Evolutionary conservation across 2,888 invertebrate species (phyloP).

Genomic region (Hirtodrosophila histrioides): DNA sequence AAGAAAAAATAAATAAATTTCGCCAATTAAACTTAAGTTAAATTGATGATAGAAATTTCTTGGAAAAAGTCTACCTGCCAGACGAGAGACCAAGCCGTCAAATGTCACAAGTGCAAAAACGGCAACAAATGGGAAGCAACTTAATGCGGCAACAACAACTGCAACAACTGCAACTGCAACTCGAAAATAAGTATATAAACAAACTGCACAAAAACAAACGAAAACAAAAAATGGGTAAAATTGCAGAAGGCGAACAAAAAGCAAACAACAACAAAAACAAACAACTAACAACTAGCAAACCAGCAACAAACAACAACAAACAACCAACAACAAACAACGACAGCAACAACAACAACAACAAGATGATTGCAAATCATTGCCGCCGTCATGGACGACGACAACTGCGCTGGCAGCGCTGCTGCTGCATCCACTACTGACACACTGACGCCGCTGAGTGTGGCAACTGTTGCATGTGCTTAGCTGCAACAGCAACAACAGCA

Average conservation of each 20-base stretch:
- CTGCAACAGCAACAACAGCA: neutral
- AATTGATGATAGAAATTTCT: constrained; percentile 69
- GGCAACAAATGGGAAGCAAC: constrained; percentile 58
- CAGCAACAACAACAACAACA: constrained; percentile 25
- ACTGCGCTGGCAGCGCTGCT: constrained; percentile 13
- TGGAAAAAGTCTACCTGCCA: constrained; percentile 58
- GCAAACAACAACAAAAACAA: constrained; percentile 13
- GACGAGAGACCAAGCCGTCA: constrained; percentile 29
- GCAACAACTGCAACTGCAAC: constrained; percentile 6
- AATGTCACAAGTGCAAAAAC: constrained; percentile 51
- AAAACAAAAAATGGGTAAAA: constrained; percentile 36
- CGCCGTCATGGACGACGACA: constrained; percentile 49
- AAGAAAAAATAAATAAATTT: constrained; percentile 47
- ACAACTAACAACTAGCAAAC: constrained; percentile 4
- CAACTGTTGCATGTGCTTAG: constrained; percentile 40
- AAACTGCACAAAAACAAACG: constrained; percentile 19
- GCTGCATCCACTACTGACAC: constrained; percentile 52
- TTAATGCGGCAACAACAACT: constrained; percentile 31
- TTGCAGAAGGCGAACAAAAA: constrained; percentile 33
- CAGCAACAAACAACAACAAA: constrained; percentile 7
- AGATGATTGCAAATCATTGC: constrained; percentile 38
- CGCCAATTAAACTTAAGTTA: constrained; percentile 69
- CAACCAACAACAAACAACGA: constrained; percentile 32
- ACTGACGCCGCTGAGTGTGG: constrained; percentile 41
- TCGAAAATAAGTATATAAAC: constrained; percentile 21